Evolutionary conservation across 2,797 vertebrate genomes (phyloP).

Genomic region (Hirundo rustica): DNA sequence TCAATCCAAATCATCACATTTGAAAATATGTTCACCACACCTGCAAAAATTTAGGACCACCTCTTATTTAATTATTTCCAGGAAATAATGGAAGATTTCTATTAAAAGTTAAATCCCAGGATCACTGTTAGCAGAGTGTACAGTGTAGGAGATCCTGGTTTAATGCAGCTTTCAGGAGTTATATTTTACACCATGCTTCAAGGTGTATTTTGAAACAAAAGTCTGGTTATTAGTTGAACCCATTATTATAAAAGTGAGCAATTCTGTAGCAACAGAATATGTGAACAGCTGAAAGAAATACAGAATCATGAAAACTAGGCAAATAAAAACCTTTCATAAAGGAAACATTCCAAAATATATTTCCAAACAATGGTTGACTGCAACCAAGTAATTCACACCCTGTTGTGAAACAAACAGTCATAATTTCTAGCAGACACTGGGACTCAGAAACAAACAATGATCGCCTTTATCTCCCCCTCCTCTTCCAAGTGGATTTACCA

Average conservation of each 20-base stretch:
- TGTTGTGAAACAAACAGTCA: slow-evolving; percentile 46
- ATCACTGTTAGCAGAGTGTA: neutral
- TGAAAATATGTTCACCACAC: neutral
- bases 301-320: neutral
- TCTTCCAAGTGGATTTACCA: neutral
- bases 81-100: slow-evolving; percentile 32
- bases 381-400: slow-evolving; percentile 61
- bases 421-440: slow-evolving; percentile 46
- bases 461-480: neutral
- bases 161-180: slow-evolving; percentile 21
- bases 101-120: slow-evolving; percentile 26
- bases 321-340: slow-evolving; percentile 60
- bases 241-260: slow-evolving; percentile 16
- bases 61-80: slow-evolving; percentile 50
- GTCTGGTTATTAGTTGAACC: slow-evolving; percentile 14
- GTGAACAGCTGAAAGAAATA: slow-evolving; percentile 57
- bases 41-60: slow-evolving; percentile 28
- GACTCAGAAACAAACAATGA: slow-evolving; percentile 38
- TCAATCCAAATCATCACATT: neutral
- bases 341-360: slow-evolving; percentile 56
- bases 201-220: slow-evolving; percentile 1
- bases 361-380: slow-evolving; percentile 65
- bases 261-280: neutral
- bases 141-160: neutral
- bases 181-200: neutral